Percentiles rank a stretch among this genome's conserved stretches.
Evolutionary conservation across 2,797 vertebrate species (phyloP).

Genomic region (Salarias fasciatus): DNA sequence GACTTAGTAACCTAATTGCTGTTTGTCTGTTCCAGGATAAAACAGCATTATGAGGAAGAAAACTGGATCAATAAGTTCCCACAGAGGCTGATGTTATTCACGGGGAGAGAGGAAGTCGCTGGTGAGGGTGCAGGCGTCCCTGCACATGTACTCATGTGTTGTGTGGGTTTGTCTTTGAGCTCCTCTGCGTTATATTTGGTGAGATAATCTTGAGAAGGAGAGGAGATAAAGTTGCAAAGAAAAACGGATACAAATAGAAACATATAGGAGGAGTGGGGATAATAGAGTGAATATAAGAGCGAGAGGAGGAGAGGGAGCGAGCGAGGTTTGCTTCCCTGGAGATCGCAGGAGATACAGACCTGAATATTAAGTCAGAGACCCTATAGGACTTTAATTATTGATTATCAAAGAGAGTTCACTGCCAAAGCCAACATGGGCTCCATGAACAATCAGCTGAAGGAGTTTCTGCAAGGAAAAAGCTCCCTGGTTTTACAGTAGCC

Average conservation of each 20-base stretch:
- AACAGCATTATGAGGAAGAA: conserved; percentile 17
- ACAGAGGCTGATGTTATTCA: no score
- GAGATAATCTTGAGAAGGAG: conserved; percentile 3
- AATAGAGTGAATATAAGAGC: conserved; percentile 11
- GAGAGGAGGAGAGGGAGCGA: conserved; percentile 22
- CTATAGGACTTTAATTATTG: conserved; percentile 75
- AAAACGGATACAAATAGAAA: conserved; percentile 41
- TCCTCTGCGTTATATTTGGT: conserved; percentile 10
- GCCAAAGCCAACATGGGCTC: conserved; percentile 42
- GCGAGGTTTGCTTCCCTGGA: conserved; percentile 37
- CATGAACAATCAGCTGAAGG: conserved; percentile 42
- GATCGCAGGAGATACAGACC: conserved; percentile 54
- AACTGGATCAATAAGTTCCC: neutral
- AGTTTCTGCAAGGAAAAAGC: conserved; percentile 10
- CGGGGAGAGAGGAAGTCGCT: conserved; percentile 9
- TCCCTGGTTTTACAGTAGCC: conserved; percentile 6
- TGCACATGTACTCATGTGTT: conserved; percentile 1
- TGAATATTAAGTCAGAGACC: conserved; percentile 71
- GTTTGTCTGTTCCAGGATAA: conserved; percentile 21
- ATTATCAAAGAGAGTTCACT: conserved; percentile 55
- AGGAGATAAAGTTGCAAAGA: conserved; percentile 27
- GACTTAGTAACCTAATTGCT: neutral
- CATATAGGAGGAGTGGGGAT: neutral
- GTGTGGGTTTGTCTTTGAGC: conserved; percentile 21
- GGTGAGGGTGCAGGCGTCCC: no score